A percentile compares a stretch with the other conserved stretches of the same genome.
Evolutionary conservation across 2,113 vertebrate species (phyloP).

Genomic region (Carassius auratus): DNA sequence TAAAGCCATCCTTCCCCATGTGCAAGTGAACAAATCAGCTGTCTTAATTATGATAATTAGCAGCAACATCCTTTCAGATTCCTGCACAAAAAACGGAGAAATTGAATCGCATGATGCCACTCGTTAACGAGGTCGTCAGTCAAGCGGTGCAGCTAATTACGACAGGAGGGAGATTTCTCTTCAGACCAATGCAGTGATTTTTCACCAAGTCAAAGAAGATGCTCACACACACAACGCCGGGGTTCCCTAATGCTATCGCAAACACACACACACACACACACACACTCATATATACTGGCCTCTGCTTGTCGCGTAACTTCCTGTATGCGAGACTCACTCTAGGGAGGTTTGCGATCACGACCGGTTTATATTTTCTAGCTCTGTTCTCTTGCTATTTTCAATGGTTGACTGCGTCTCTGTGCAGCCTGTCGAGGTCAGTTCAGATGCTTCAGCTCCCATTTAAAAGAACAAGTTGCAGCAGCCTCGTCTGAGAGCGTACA

Average conservation of each 20-base stretch:
- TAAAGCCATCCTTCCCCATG: constrained; percentile 65
- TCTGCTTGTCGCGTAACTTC: background rate
- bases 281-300: background rate
- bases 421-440: background rate
- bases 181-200: constrained; percentile 30
- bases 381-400: background rate
- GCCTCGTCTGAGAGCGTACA: constrained; percentile 15
- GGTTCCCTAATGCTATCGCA: background rate
- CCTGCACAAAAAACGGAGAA: constrained; percentile 70
- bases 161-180: constrained; percentile 60
- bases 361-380: constrained; percentile 8
- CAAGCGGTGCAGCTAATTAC: constrained; percentile 75
- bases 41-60: constrained; percentile 78
- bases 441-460: constrained; percentile 16
- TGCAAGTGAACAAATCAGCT: constrained; percentile 70
- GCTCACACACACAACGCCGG: background rate
- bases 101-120: constrained; percentile 68
- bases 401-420: background rate
- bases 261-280: no score
- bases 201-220: constrained; percentile 11
- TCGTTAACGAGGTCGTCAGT: constrained; percentile 77
- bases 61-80: constrained; percentile 75
- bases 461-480: background rate
- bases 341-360: background rate
- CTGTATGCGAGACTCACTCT: background rate